Base-by-base conservation (phyloP, 2,888 invertebrate genomes). In the Isoperla grammatica region DNA sequence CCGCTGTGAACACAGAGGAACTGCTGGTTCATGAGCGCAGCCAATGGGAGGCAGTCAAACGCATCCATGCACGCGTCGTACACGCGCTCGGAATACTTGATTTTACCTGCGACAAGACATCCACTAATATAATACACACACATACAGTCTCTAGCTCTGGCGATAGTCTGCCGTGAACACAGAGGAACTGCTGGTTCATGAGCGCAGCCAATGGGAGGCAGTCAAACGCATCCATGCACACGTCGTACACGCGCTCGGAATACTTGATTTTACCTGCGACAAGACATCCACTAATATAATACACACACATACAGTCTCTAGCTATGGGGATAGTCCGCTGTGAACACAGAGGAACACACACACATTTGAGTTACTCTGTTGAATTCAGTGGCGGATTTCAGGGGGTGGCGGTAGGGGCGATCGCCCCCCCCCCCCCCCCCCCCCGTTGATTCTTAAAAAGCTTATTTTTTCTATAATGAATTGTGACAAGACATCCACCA, bases 281-380 rank as follows among this genome's bases (percentile, higher is more conserved):
- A 64, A 67, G 64, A 15, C 9, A 13, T 39, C n/a, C n/a, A n/a
- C n/a, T n/a, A n/a, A n/a, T n/a, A n/a, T n/a, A n/a, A n/a, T n/a
- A n/a, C n/a, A n/a, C n/a, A n/a, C n/a, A n/a, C n/a, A n/a, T n/a
- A n/a, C n/a, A n/a, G n/a, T n/a, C n/a, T n/a, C n/a, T n/a, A n/a
- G n/a, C n/a, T 99, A 98, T 63, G 99, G 99, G 69, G 97, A 98
- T 64, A 99, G 86, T 63, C 99, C 99, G 70, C 99, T 98, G 78
- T 99, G 98, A 74, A 99, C 98, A 83, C 99, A 99, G 72, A 99
- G 87, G 82, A 99, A 99, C 98, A 99, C 99, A 81, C 98, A 98
- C 71, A 96, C 94, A 80, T 99, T 98, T 81, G 99, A 99, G 71
- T 99, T 95, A 77, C 91, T n/a, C n/a, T n/a, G n/a, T n/a, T n/a